Conservation (phyloP, 2,797 vertebrate species). For the Anguilla megastoma region DNA sequence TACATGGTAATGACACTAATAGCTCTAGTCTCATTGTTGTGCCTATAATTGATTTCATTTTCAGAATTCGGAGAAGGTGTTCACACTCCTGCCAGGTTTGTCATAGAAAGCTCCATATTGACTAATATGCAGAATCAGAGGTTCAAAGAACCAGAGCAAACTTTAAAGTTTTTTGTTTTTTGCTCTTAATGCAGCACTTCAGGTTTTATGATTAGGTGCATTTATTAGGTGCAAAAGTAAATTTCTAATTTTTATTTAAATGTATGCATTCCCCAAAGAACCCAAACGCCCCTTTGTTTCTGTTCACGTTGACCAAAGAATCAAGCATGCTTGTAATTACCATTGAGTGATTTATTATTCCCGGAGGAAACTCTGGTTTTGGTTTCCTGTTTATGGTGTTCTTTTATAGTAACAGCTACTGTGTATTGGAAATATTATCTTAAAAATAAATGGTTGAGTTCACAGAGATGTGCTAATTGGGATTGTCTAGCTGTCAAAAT, state of each 20-base stretch:
- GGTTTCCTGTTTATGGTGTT: background rate
- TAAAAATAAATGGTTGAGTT: background rate
- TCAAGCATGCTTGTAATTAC: background rate
- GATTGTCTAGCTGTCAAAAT: background rate
- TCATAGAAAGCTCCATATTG: background rate
- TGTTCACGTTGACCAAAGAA: background rate
- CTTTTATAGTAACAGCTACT: background rate
- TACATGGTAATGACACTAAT: background rate
- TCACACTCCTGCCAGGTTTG: background rate
- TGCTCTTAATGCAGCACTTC: conserved; percentile 3
- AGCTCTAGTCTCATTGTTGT: conserved; percentile 4
- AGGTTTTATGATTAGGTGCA: background rate
- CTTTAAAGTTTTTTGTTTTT: background rate
- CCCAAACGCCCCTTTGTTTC: background rate
- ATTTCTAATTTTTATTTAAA: background rate
- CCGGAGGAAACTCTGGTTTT: background rate
- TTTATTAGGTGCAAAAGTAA: background rate
- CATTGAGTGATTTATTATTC: background rate
- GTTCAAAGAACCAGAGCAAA: background rate
- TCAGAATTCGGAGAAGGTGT: background rate
- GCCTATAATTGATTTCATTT: conserved; percentile 19
- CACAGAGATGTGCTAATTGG: background rate
- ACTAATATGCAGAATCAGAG: conserved; percentile 5
- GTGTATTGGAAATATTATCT: background rate
- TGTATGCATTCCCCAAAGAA: background rate